These are phyloP conservation scores for Xylota sylvarum DNA, from an alignment of 2,888 invertebrate species.

Conservation along the genomic window DNA sequence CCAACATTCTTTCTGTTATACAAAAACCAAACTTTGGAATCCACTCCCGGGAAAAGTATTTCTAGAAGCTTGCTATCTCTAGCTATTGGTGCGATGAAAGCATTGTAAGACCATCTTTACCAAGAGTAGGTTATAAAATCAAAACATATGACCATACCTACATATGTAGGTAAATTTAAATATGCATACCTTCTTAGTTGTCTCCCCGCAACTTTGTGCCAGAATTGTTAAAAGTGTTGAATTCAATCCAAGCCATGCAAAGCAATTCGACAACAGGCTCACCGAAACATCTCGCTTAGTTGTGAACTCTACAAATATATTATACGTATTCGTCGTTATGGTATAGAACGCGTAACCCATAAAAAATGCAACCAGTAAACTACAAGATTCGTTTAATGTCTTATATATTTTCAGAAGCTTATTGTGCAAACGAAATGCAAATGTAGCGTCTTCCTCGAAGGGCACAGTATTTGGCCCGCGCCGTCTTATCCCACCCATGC, in stretches of 20 bases:
- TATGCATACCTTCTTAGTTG: slow-evolving; percentile 81
- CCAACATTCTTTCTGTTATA: no score
- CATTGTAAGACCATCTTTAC: no score
- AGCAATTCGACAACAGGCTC: slow-evolving; percentile 80
- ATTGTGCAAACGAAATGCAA: slow-evolving; percentile 82
- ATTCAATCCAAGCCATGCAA: slow-evolving; percentile 80
- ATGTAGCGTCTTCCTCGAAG: slow-evolving; percentile 82
- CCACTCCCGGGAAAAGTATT: no score
- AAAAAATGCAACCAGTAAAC: slow-evolving; percentile 81
- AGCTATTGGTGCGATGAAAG: no score
- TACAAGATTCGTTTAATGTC: slow-evolving; percentile 82
- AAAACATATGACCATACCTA: no score
- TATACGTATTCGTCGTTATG: slow-evolving; percentile 83
- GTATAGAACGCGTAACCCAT: slow-evolving; percentile 83
- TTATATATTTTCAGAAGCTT: slow-evolving; percentile 81
- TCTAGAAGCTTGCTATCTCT: no score
- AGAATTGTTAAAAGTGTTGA: slow-evolving; percentile 80
- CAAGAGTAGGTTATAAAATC: no score
- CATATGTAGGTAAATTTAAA: neutral
- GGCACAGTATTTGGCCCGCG: slow-evolving; percentile 74
- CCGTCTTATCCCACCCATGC: slow-evolving; percentile 31
- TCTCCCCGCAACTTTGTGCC: slow-evolving; percentile 81
- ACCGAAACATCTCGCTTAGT: slow-evolving; percentile 79
- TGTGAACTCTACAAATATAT: slow-evolving; percentile 82
- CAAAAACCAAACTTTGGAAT: no score